Conservation (phyloP, 2,113 vertebrate genomes). For the Pachyramphus minor region DNA sequence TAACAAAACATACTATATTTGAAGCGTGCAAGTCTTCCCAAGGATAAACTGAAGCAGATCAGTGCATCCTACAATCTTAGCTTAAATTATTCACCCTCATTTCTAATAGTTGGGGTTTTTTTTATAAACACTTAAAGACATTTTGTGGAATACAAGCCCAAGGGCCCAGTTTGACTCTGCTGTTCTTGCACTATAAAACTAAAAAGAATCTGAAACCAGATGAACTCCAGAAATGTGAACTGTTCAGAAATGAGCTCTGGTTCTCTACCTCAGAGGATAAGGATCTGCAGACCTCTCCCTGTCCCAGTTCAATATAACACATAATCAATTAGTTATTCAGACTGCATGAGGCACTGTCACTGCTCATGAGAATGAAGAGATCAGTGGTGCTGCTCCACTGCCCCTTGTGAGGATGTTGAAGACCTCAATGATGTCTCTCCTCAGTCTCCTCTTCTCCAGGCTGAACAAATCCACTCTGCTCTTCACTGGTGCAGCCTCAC, state of each 20-base stretch:
- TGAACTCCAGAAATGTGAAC: background rate
- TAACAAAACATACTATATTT: background rate
- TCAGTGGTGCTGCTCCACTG: background rate
- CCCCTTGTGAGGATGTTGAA: background rate
- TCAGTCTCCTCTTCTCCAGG: background rate
- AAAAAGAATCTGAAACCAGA: background rate
- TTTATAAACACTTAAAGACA: background rate
- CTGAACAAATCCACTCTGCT: background rate
- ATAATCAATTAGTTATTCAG: background rate
- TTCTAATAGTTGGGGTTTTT: background rate
- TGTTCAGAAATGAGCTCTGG: background rate
- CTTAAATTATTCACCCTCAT: background rate
- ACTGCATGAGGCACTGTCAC: background rate
- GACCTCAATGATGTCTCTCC: background rate
- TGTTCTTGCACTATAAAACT: background rate
- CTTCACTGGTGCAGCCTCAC: background rate
- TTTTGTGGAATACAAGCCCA: background rate
- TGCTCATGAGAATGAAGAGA: background rate
- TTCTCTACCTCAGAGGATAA: background rate
- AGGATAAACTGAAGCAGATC: background rate
- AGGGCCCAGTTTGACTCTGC: background rate
- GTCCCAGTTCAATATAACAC: background rate
- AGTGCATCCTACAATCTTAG: background rate
- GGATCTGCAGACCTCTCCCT: background rate
- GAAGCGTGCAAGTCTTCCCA: background rate